Base-by-base conservation (phyloP, 2,797 vertebrate genomes). In the Scarus forsteni region DNA sequence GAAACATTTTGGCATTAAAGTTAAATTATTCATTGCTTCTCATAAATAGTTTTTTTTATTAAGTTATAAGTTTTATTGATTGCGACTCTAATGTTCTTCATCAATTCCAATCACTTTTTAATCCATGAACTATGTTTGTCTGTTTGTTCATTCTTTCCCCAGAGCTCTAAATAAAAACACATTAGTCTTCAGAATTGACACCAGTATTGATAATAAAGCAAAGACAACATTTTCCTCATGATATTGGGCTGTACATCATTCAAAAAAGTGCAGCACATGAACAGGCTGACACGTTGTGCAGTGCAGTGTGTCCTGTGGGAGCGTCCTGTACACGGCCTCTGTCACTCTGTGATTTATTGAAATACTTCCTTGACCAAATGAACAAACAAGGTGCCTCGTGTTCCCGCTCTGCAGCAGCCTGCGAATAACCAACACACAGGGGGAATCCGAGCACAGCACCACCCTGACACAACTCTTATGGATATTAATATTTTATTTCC, bases 401-500 rank as follows among this genome's bases (percentile, higher is more conserved):
- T 48, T 73, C 35, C 53, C 56, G 52, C 42, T 59, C 43, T 18
- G 61, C 59, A 27, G 58, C 70, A 73, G 69, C 49, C 59, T 71
- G 58, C 67, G 81, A 83, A 84, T 84, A 87, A 84, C 84, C 79
- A 77, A 80, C 64, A 76, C 59, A 79, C 66, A 50, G 43, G 56
- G 56, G 83, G 83, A 85, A 84, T 70, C 77, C 72, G 80, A 80
- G 80, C 77, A 84, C 76, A 73, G 66, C 78, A 42, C 60, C 73
- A 51, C 36, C 43, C 64, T 81, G 72, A 88, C 78, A 77, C 43
- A 77, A 77, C 78, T 83, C 65, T 78, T 84, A 85, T 76, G 64
- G 79, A 88, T 80, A 85, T 84, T 85, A 73, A 77, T 83, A 88
- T 83, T 90, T 88, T 81, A 72, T 84, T 83, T 84, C 69, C 74